A percentile compares a stretch with the other conserved stretches of the same genome.
phyloP scores from a whole-genome alignment of 1,140 invertebrate species.

The Cydia pomonella region DNA sequence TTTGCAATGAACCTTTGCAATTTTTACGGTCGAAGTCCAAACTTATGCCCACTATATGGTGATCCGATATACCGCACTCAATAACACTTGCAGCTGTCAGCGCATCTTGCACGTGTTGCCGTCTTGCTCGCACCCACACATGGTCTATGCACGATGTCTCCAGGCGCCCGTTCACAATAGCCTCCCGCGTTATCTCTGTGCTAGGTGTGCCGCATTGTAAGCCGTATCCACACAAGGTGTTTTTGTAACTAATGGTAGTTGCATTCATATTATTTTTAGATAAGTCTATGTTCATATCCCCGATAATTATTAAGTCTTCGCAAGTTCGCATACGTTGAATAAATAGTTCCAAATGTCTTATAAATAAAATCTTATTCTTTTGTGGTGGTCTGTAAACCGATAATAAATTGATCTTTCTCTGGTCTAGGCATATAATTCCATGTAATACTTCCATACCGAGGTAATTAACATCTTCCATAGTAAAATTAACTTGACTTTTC shows the following conservation, averaged over 20 bases:
- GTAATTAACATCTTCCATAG: neutral
- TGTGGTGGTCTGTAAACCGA: neutral
- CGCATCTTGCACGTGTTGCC: neutral
- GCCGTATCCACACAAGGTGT: slow-evolving; percentile 17
- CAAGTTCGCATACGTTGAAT: neutral
- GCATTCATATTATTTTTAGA: neutral
- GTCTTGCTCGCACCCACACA: slow-evolving; percentile 14
- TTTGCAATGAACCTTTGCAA: neutral
- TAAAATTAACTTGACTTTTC: neutral
- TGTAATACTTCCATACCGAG: neutral
- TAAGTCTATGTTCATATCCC: no score
- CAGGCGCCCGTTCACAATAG: neutral
- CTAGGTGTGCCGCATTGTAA: neutral
- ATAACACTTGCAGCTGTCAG: neutral
- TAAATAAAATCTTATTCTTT: slow-evolving; percentile 4
- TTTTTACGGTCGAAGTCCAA: neutral
- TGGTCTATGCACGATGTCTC: slow-evolving; percentile 18
- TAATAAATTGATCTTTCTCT: neutral
- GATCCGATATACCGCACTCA: slow-evolving; percentile 13
- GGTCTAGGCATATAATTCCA: neutral
- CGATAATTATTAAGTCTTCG: neutral
- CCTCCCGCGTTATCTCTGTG: slow-evolving; percentile 17
- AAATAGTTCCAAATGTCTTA: neutral
- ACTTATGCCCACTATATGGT: slow-evolving; percentile 2
- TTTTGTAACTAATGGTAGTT: neutral